Base-by-base conservation (phyloP, 2,113 vertebrate species). In the Dinomys branickii region DNA sequence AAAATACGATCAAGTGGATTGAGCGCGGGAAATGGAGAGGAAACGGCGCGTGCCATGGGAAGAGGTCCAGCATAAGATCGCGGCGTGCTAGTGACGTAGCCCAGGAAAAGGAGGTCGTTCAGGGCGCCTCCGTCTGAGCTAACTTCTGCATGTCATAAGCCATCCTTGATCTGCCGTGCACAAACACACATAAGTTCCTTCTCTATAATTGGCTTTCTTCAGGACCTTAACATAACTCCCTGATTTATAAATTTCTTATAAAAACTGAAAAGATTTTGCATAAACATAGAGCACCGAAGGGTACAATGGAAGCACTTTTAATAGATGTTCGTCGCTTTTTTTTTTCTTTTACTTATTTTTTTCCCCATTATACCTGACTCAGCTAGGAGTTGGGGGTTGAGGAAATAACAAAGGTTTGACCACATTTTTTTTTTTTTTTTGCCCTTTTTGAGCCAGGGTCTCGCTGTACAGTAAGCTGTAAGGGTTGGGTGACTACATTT, bases 331-430 rank as follows among this genome's bases (percentile, higher is more conserved):
- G 35, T 59, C 67, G 41, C 50, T 84, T 4, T 75, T 84, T 26
- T 59, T 86, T 50, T 90, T 24, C 54, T 93, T 92, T 92, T 96
- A 14, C 2, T 44, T 19, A 84, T 63, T 81, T 96, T 52, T 41
- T 4, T 81, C 77, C 80, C 41, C 77, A 5, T 88, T 81, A 59
- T 44, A 80, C 41, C 80, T 89, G 50, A 30, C 44, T 75, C 26
- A 44, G 10, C 52, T 44, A 59, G 35, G 67, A 71, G 19, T 19
- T 93, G 38, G 9, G 35, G 58, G 13, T 69, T 85, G 71, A 52
- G 63, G 50, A 92, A 30, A 47, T 59, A 90, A 52, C 33, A 63
- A n/a, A 67, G 52, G 26, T 92, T 63, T 77, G 11, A 52, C 26
- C 80, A 77, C 33, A 77, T 24, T 19, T 50, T 50, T 50, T 50